phyloP scores from a whole-genome alignment of 2,888 invertebrate genomes.

The Metellina segmentata region DNA sequence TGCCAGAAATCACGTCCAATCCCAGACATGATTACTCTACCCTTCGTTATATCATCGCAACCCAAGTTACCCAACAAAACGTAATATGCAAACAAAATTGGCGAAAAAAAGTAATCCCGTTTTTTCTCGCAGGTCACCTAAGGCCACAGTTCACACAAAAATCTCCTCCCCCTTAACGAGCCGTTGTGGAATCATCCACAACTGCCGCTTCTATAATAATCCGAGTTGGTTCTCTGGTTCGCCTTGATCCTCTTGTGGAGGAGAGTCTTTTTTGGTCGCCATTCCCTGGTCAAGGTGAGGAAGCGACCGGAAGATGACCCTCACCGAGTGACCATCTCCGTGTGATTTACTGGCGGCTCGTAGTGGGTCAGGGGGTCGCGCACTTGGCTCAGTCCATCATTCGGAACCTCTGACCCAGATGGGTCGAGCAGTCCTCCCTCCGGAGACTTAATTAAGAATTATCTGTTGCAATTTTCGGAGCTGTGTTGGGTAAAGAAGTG shows the following conservation, averaged over 20 bases:
- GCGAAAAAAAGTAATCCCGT: not conserved
- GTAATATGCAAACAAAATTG: not conserved
- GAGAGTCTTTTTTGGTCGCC: not conserved
- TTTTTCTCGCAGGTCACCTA: not conserved
- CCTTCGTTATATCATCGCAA: not conserved
- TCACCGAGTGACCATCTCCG: conserved; percentile 44
- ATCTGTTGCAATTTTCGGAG: not conserved
- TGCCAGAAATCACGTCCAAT: not conserved
- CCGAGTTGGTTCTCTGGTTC: not conserved
- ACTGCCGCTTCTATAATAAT: not conserved
- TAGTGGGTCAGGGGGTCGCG: not conserved
- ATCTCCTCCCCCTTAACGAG: not conserved
- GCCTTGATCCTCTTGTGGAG: conserved; percentile 5
- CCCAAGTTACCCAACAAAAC: not conserved
- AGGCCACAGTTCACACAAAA: not conserved
- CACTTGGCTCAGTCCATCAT: not conserved
- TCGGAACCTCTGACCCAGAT: not conserved
- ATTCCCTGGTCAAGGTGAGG: conserved; percentile 21
- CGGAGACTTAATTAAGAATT: not conserved
- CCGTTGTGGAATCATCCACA: not conserved
- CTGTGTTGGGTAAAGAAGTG: too few relatives aligned
- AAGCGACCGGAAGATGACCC: conserved; percentile 39
- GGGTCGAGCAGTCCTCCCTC: too few relatives aligned
- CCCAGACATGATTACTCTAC: not conserved
- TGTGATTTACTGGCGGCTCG: conserved; percentile 4